Evolutionary conservation across 2,888 invertebrate genomes (phyloP).

Genomic region (Cryptophagus acutangulus): DNA sequence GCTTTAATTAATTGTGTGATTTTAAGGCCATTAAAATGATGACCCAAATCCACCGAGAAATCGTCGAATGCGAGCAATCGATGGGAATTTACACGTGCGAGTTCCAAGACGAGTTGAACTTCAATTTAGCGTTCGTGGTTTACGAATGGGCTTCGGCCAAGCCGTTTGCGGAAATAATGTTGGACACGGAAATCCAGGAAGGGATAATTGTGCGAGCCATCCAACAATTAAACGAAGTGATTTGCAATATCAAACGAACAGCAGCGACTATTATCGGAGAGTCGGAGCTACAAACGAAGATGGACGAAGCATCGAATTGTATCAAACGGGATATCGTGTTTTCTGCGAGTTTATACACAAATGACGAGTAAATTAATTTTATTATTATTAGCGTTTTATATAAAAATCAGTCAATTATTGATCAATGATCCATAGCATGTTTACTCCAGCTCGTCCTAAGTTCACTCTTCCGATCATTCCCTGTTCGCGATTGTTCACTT

Average conservation of each 20-base stretch:
- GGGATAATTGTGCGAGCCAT: constrained; percentile 97
- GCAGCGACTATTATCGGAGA: constrained; percentile 93
- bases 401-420: too few species aligned
- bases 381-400: too few species aligned
- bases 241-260: constrained; percentile 82
- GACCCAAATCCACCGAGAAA: constrained; percentile 61
- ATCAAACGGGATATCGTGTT: constrained; percentile 98
- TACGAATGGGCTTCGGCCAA: constrained; percentile 94
- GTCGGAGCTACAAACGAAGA: constrained; percentile 84
- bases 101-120: constrained; percentile 67
- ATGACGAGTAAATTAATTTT: constrained; percentile 35
- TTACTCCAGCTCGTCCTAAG: constrained; percentile 74
- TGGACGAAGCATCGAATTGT: constrained; percentile 88
- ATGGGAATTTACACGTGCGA: constrained; percentile 53
- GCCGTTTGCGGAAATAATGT: constrained; percentile 91
- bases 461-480: constrained; percentile 74
- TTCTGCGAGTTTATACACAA: constrained; percentile 91
- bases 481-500: constrained; percentile 66
- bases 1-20: constrained; percentile 4
- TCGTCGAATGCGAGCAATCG: constrained; percentile 62
- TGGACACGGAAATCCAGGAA: constrained; percentile 90
- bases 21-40: constrained; percentile 67
- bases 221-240: constrained; percentile 89
- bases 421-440: constrained; percentile 73
- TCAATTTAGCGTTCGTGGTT: constrained; percentile 89